Conservation (phyloP, 2,113 vertebrate species). For the Edolisoma coerulescens region DNA sequence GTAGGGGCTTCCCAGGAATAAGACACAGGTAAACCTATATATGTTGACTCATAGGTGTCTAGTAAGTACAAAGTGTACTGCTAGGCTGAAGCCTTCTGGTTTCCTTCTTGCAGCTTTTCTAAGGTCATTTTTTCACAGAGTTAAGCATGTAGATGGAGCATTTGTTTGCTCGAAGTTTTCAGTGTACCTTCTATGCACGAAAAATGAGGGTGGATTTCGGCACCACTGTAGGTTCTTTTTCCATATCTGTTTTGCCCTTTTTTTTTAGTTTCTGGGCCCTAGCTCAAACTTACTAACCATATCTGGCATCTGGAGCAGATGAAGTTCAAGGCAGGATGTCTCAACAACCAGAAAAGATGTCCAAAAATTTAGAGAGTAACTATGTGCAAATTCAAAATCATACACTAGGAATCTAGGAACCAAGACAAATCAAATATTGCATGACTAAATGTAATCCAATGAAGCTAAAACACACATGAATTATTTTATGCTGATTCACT, state of each 20-base stretch:
- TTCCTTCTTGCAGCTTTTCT: not conserved
- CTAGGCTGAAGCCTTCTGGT: not conserved
- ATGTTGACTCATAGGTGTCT: not conserved
- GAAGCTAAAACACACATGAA: not conserved
- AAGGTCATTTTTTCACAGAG: not conserved
- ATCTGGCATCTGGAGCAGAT: not conserved
- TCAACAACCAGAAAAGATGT: not conserved
- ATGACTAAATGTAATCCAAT: not conserved
- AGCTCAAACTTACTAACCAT: not conserved
- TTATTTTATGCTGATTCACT: slow-evolving; percentile 17
- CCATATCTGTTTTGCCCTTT: not conserved
- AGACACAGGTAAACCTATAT: not conserved
- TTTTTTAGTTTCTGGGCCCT: not conserved
- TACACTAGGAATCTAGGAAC: not conserved
- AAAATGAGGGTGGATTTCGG: not conserved
- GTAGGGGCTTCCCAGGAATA: not conserved
- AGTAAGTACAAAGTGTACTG: not conserved
- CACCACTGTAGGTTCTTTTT: not conserved
- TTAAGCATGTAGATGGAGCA: not conserved
- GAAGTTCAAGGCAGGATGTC: slow-evolving; percentile 4
- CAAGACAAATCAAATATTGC: slow-evolving; percentile 31
- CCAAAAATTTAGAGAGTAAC: not conserved
- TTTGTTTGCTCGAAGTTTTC: not conserved
- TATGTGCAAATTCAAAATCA: not conserved
- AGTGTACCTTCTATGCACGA: not conserved